Evolutionary conservation across 2,113 vertebrate species (phyloP).

Genomic region (Cyprinus carpio): DNA sequence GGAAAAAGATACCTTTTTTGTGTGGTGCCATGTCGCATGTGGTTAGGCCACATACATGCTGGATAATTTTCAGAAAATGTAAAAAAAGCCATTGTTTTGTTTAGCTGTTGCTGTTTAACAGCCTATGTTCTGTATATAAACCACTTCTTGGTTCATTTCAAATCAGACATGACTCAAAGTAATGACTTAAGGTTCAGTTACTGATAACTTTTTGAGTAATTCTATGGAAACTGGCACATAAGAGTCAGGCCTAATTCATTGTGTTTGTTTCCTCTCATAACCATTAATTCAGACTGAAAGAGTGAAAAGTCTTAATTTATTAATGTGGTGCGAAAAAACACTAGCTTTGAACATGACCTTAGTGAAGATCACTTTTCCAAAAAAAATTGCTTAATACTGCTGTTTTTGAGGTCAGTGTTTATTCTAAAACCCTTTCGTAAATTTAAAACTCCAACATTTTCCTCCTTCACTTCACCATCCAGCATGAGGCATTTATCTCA

Average conservation of each 20-base stretch:
- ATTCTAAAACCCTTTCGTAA: too few relatives aligned
- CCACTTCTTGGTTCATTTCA: background rate
- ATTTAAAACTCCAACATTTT: background rate
- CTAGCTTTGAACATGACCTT: background rate
- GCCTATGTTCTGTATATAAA: background rate
- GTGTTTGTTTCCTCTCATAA: background rate
- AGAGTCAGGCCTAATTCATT: background rate
- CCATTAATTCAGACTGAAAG: background rate
- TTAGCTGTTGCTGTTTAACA: background rate
- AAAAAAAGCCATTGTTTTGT: background rate
- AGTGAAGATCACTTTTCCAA: background rate
- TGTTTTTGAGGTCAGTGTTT: background rate
- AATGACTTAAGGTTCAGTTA: background rate
- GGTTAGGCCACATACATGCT: background rate
- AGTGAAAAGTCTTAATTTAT: background rate
- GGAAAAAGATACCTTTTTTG: background rate
- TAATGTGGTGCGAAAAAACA: background rate
- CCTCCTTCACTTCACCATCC: background rate
- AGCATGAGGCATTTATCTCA: background rate
- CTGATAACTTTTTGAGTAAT: background rate
- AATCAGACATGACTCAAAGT: background rate
- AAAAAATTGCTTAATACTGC: background rate
- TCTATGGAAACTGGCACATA: background rate
- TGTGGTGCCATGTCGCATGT: background rate
- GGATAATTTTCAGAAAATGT: background rate